Base-by-base conservation (phyloP, 2,113 vertebrate species). In the Gobiocypris rarus region DNA sequence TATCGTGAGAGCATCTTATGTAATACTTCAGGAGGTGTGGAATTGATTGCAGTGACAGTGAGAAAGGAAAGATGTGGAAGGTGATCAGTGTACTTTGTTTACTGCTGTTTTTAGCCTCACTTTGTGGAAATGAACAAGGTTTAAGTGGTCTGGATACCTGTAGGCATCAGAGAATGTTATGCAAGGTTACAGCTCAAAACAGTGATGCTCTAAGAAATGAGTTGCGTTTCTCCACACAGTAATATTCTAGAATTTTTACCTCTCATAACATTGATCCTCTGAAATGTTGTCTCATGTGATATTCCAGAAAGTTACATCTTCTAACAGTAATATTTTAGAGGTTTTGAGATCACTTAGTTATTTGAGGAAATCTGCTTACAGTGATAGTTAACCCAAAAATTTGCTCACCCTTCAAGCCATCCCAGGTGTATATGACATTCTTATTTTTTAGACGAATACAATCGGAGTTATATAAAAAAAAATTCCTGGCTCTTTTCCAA, bases 131-230 rank as follows among this genome's bases (percentile, higher is more conserved):
- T 28, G 38, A 31, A 26, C 9, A 3, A 9, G 26, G 52, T 74
- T 52, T 78, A n/a, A 82, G 41, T 54, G 3, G 14, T 26, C 65
- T 61, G 63, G n/a, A n/a, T n/a, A n/a, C n/a, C n/a, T n/a, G n/a
- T 84, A 59, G 67, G 82, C 75, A 14, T 83, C 59, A 81, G 52
- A 45, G 9, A 59, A 1, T n/a, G 3, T 69, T 70, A 11, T 22
- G 9, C 7, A 41, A 41, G 5, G 17, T 38, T 38, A 67, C 5
- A 67, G 28, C 14, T 31, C 19, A 14, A 43, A 71, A 71, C 34
- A 22, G 38, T 1, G 58, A 24, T 59, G 14, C 14, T 52, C 50
- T 17, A 11, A 45, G 45, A 28, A 31, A 14, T 17, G 5, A 38
- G 34, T 67, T 19, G 1, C 13, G 5, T 26, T 59, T 61, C n/a